phyloP scores from a whole-genome alignment of 2,888 invertebrate species.

The Notocelia uddmanniana region DNA sequence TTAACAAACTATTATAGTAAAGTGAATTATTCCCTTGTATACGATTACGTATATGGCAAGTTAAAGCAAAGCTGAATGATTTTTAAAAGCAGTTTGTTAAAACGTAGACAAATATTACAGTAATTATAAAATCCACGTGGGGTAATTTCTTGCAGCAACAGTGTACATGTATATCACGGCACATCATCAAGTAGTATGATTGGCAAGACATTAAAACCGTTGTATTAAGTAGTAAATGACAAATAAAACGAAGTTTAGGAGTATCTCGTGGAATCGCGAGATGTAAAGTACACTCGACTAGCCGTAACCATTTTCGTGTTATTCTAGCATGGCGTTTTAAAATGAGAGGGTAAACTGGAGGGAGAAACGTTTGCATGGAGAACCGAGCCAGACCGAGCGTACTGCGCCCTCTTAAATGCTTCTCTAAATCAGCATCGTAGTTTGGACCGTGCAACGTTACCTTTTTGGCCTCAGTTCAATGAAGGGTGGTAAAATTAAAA shows the following conservation, averaged over 20 bases:
- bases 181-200: constrained; percentile 2
- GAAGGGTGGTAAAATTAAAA: not conserved
- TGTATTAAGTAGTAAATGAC: constrained; percentile 38
- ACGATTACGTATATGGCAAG: not conserved
- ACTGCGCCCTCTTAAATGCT: constrained; percentile 53
- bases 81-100: not conserved
- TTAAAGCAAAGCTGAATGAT: not conserved
- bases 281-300: constrained; percentile 54
- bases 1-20: constrained; percentile 41
- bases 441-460: constrained; percentile 17
- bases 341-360: too few species aligned
- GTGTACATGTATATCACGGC: not conserved
- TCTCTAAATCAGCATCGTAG: constrained; percentile 51
- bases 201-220: constrained; percentile 16
- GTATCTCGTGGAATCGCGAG: constrained; percentile 49
- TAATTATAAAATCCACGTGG: not conserved
- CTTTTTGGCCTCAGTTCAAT: constrained; percentile 1
- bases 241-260: constrained; percentile 52
- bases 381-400: too few species aligned
- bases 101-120: not conserved
- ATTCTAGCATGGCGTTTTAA: too few species aligned
- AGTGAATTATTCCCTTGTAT: constrained; percentile 18
- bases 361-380: too few species aligned
- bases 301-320: constrained; percentile 56
- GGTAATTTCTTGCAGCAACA: not conserved